Percentiles rank a stretch among this genome's conserved stretches.
These are phyloP conservation scores for Rhinatrema bivittatum DNA, from an alignment of 2,797 vertebrate species.

Conservation along the genomic window DNA sequence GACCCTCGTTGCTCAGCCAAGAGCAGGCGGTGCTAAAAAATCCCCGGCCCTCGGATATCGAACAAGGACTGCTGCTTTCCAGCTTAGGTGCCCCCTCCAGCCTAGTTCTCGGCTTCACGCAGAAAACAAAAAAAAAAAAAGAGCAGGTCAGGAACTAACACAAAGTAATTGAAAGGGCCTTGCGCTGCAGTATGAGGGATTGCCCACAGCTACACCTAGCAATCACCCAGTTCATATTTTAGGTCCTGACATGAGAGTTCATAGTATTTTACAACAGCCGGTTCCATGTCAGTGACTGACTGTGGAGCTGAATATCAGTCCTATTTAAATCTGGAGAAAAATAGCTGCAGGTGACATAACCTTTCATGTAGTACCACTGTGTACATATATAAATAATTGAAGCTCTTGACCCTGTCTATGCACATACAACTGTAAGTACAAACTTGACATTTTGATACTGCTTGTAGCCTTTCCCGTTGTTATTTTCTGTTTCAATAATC, in stretches of 20 bases:
- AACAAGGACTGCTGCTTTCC: neutral
- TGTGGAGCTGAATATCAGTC: constrained; percentile 67
- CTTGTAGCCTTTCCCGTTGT: constrained; percentile 83
- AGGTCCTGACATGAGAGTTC: constrained; percentile 62
- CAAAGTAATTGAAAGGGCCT: constrained; percentile 48
- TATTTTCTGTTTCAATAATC: constrained; percentile 99
- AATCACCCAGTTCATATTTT: constrained; percentile 64
- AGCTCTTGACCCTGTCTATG: constrained; percentile 97
- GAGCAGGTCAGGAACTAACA: constrained; percentile 35
- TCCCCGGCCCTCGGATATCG: no score
- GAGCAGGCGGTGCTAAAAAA: no score
- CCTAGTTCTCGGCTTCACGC: constrained; percentile 28
- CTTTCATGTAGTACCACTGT: constrained; percentile 87
- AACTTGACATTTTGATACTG: constrained; percentile 99
- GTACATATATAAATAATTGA: constrained; percentile 98
- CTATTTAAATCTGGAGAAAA: constrained; percentile 84
- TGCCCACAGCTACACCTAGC: constrained; percentile 62
- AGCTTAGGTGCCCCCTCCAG: constrained; percentile 5
- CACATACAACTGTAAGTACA: constrained; percentile 95
- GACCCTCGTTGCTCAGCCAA: no score
- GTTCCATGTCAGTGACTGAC: constrained; percentile 76
- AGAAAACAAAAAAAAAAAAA: constrained; percentile 46
- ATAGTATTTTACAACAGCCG: constrained; percentile 60
- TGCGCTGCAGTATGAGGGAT: constrained; percentile 22
- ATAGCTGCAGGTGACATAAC: constrained; percentile 96